Evolutionary conservation across 2,113 vertebrate genomes (phyloP).

Genomic region (Toxotes chatareus): DNA sequence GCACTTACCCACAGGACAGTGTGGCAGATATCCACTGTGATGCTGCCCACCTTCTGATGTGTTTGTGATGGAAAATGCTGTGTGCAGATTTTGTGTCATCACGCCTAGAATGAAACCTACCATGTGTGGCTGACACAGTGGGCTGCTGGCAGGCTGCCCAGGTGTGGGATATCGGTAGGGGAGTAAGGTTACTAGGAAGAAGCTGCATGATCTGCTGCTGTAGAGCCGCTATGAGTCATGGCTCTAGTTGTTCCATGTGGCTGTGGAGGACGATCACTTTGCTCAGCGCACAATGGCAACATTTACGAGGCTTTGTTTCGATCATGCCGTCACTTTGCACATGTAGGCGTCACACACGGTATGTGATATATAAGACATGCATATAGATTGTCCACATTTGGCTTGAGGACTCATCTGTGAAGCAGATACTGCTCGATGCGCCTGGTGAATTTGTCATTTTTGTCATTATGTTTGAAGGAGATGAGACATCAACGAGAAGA

Average conservation of each 20-base stretch:
- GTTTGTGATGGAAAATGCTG: conserved; percentile 69
- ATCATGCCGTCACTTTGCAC: conserved; percentile 38
- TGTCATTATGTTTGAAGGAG: background rate
- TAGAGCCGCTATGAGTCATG: conserved; percentile 66
- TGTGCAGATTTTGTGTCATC: conserved; percentile 71
- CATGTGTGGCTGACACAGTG: conserved; percentile 72
- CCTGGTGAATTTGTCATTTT: conserved; percentile 13
- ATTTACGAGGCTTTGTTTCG: conserved; percentile 29
- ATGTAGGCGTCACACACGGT: conserved; percentile 58
- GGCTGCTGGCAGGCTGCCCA: conserved; percentile 74
- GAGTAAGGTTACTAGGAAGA: conserved; percentile 66
- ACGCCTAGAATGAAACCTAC: conserved; percentile 67
- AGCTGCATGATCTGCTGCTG: conserved; percentile 59
- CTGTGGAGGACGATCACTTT: conserved; percentile 59
- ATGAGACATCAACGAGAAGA: conserved; percentile 7
- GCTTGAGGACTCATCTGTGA: background rate
- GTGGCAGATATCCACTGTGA: conserved; percentile 50
- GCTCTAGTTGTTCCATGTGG: conserved; percentile 62
- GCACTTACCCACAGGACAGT: conserved; percentile 29
- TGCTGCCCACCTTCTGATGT: conserved; percentile 63
- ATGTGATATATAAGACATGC: conserved; percentile 40
- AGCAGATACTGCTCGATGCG: background rate
- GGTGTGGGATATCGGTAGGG: conserved; percentile 73
- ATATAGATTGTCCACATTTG: conserved; percentile 37
- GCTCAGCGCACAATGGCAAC: conserved; percentile 49